Percentiles rank a stretch among this genome's conserved stretches.
Conservation (phyloP, 1,140 invertebrate species). For the Drosophila sechellia region DNA sequence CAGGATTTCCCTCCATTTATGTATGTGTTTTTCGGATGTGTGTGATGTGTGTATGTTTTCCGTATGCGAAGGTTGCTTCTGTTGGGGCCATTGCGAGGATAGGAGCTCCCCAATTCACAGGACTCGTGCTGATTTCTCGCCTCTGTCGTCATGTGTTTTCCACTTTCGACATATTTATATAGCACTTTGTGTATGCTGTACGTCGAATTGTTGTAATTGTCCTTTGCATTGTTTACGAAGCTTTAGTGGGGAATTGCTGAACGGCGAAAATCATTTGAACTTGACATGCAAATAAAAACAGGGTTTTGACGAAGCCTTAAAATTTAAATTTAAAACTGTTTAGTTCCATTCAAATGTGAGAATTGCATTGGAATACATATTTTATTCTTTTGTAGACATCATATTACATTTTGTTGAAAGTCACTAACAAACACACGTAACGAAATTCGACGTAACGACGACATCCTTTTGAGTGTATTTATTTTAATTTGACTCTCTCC, state of each 20-base stretch:
- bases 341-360: background rate
- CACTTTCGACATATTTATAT: conserved; percentile 45
- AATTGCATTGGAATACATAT: background rate
- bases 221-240: conserved; percentile 31
- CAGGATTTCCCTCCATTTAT: conserved; percentile 38
- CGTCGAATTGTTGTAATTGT: conserved; percentile 41
- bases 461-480: conserved; percentile 15
- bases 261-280: conserved; percentile 36
- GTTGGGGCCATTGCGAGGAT: conserved; percentile 26
- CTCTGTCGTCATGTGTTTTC: conserved; percentile 43
- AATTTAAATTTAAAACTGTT: background rate
- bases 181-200: conserved; percentile 39
- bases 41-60: conserved; percentile 2
- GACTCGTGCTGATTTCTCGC: conserved; percentile 49
- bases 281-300: conserved; percentile 29
- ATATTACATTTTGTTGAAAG: background rate
- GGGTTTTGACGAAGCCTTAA: background rate
- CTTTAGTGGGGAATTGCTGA: background rate
- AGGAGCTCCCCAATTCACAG: conserved; percentile 20
- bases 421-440: background rate
- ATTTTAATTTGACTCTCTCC: conserved; percentile 18
- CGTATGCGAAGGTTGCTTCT: conserved; percentile 14
- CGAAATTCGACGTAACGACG: background rate
- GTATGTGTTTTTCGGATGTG: background rate
- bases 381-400: background rate